Percentiles rank a stretch among this genome's conserved stretches.
These are phyloP conservation scores for Morinoia aosen DNA, from an alignment of 2,888 invertebrate genomes.

Conservation along the genomic window DNA sequence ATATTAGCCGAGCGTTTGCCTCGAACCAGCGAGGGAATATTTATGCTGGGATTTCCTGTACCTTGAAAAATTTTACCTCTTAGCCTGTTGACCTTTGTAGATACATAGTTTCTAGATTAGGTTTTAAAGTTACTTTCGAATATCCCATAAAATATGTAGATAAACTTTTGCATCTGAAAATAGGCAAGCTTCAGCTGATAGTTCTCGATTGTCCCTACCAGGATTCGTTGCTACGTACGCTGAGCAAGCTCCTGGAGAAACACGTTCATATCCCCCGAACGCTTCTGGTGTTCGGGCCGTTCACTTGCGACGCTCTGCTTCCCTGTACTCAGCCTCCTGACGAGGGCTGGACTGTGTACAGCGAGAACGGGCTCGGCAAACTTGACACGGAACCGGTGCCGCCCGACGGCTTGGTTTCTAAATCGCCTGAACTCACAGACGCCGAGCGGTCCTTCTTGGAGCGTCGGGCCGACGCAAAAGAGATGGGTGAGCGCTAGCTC, in stretches of 20 bases:
- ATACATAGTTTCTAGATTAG: no score
- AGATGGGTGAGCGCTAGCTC: neutral
- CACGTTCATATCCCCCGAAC: neutral
- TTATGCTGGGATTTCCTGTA: no score
- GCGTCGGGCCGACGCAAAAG: neutral
- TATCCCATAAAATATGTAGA: no score
- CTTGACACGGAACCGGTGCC: neutral
- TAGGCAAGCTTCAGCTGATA: no score
- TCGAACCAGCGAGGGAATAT: no score
- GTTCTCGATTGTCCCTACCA: neutral
- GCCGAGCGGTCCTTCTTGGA: neutral
- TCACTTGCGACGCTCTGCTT: neutral
- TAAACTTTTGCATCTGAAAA: no score
- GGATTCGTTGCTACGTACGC: neutral
- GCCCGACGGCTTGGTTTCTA: neutral
- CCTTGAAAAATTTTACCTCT: no score
- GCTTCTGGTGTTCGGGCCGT: neutral
- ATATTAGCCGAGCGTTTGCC: no score
- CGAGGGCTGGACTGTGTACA: neutral
- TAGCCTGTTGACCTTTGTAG: no score
- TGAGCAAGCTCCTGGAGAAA: conserved; percentile 5
- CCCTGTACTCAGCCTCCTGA: neutral
- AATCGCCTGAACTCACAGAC: neutral
- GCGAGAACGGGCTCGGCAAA: neutral
- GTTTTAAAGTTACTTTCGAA: no score